phyloP scores from a whole-genome alignment of 2,797 vertebrate genomes.

The Ataeniobius toweri region DNA sequence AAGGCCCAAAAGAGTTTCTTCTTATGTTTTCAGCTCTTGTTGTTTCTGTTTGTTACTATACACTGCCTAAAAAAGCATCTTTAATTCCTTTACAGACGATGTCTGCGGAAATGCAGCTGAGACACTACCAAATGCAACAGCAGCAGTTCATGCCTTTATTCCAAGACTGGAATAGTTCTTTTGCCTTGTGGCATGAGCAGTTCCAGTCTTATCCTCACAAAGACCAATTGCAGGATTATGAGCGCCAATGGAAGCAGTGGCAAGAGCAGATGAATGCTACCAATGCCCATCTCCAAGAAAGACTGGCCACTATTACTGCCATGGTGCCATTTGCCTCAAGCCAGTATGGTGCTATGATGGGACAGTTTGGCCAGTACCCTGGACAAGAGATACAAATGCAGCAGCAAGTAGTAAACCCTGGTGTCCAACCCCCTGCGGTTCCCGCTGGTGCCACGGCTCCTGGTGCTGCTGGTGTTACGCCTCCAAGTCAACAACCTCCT shows the following conservation, averaged over 20 bases:
- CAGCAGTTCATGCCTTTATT: slow-evolving; percentile 90
- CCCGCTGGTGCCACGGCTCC: slow-evolving; percentile 47
- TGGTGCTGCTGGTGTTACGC: slow-evolving; percentile 46
- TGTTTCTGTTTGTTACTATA: background rate
- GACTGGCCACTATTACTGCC: slow-evolving; percentile 85
- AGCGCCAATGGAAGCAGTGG: slow-evolving; percentile 97
- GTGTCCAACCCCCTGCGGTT: slow-evolving; percentile 50
- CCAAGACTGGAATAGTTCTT: slow-evolving; percentile 92
- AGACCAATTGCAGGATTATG: slow-evolving; percentile 95
- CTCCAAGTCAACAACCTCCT: slow-evolving; percentile 53
- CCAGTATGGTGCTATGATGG: slow-evolving; percentile 76
- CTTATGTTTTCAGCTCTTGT: background rate
- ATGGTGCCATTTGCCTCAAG: slow-evolving; percentile 83
- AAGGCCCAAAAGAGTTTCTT: background rate
- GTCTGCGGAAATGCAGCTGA: slow-evolving; percentile 90
- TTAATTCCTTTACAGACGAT: slow-evolving; percentile 80
- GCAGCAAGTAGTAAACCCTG: slow-evolving; percentile 53
- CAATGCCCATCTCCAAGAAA: slow-evolving; percentile 89
- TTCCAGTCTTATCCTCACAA: slow-evolving; percentile 95
- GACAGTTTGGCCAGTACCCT: slow-evolving; percentile 82
- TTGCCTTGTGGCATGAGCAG: slow-evolving; percentile 93
- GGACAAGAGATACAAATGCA: slow-evolving; percentile 76
- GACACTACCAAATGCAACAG: slow-evolving; percentile 91
- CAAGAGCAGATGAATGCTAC: slow-evolving; percentile 96
- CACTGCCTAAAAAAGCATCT: background rate